Percentiles rank a stretch among this genome's conserved stretches.
Conservation (phyloP, 2,888 invertebrate species). For the Ditula angustiorana region DNA sequence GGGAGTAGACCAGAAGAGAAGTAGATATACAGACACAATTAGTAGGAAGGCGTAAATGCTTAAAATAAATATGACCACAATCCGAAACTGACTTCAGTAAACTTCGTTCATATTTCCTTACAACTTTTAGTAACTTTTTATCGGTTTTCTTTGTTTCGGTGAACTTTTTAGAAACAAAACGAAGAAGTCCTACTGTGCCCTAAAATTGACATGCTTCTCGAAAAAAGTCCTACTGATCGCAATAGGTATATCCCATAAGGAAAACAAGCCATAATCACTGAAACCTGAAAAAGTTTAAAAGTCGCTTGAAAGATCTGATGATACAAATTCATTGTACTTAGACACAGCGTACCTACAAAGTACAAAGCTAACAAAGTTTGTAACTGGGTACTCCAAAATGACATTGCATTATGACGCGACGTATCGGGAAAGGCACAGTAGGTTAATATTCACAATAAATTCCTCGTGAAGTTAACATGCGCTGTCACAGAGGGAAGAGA, state of each 20-base stretch:
- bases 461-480: constrained; percentile 64
- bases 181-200: too few species aligned
- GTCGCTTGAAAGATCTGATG: not conserved
- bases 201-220: not conserved
- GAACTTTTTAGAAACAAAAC: too few species aligned
- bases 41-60: too few species aligned
- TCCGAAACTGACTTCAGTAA: too few species aligned
- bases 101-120: too few species aligned
- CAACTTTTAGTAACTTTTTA: too few species aligned
- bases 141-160: too few species aligned
- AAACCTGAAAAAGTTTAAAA: not conserved
- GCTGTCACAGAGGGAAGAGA: constrained; percentile 79
- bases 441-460: constrained; percentile 65
- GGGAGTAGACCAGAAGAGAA: too few species aligned
- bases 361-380: constrained; percentile 7
- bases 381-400: constrained; percentile 36
- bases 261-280: not conserved
- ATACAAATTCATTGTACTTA: not conserved
- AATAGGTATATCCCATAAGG: too few species aligned
- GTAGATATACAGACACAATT: too few species aligned
- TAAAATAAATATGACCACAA: too few species aligned
- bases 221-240: not conserved
- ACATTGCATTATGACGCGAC: constrained; percentile 36
- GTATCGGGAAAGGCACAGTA: constrained; percentile 38
- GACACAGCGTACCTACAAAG: not conserved